Percentiles rank a stretch among this genome's conserved stretches.
phyloP scores from a whole-genome alignment of 2,797 vertebrate genomes.

The Fistularia tabacaria region DNA sequence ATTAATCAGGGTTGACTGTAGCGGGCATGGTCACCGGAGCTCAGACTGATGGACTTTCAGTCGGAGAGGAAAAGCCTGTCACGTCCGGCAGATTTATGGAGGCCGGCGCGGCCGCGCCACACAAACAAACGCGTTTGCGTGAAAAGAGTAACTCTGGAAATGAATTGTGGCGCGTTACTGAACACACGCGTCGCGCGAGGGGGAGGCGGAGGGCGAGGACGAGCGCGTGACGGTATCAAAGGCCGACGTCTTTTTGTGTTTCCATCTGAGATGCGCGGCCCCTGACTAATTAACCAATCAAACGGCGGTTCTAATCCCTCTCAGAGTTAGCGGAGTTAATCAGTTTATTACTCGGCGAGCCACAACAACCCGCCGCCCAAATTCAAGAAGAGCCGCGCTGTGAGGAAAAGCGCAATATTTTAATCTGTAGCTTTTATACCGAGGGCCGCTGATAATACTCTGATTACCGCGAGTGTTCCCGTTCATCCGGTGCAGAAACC shows the following conservation, averaged over 20 bases:
- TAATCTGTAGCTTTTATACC: conserved; percentile 39
- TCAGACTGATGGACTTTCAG: conserved; percentile 76
- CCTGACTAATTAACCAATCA: conserved; percentile 67
- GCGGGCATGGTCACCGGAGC: conserved; percentile 71
- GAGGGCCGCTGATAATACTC: conserved; percentile 37
- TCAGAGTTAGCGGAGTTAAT: conserved; percentile 56
- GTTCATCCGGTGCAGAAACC: conserved; percentile 60
- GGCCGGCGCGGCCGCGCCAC: conserved; percentile 61
- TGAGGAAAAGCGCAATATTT: conserved; percentile 18
- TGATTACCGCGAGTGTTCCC: conserved; percentile 52
- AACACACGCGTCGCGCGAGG: conserved; percentile 24
- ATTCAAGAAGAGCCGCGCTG: conserved; percentile 50
- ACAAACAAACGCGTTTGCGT: conserved; percentile 71
- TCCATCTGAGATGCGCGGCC: conserved; percentile 31
- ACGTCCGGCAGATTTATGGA: conserved; percentile 72
- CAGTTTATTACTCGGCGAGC: conserved; percentile 45
- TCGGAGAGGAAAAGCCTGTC: conserved; percentile 75
- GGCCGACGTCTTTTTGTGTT: conserved; percentile 14
- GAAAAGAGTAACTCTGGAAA: conserved; percentile 64
- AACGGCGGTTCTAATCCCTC: conserved; percentile 53
- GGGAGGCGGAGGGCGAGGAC: conserved; percentile 29
- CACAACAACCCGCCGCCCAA: conserved; percentile 26
- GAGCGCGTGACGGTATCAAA: conserved; percentile 49
- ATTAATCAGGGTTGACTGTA: conserved; percentile 80
- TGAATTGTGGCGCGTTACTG: conserved; percentile 59